Percentiles rank a stretch among this genome's conserved stretches.
These are phyloP conservation scores for Aphelocoma californica DNA, from an alignment of 2,797 vertebrate species.

Conservation along the genomic window DNA sequence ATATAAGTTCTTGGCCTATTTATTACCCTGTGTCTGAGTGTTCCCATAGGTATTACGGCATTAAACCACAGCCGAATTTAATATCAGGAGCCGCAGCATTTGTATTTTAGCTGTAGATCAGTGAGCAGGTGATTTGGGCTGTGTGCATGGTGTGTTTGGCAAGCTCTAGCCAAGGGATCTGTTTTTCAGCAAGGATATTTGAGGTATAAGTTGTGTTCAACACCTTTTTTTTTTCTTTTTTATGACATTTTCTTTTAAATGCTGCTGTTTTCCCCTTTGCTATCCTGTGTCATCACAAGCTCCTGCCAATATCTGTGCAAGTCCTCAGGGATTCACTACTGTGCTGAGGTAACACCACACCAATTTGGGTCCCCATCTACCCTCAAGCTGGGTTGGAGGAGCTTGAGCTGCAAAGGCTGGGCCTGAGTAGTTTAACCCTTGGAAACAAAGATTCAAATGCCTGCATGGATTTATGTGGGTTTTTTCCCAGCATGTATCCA, in stretches of 20 bases:
- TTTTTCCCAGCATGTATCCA: background rate
- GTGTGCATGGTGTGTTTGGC: background rate
- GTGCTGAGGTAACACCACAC: background rate
- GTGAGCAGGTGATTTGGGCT: background rate
- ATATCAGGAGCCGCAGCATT: background rate
- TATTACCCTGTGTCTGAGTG: slow-evolving; percentile 1
- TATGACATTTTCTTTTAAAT: background rate
- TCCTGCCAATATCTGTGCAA: background rate
- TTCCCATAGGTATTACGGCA: background rate
- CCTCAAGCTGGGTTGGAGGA: background rate
- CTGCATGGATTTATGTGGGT: background rate
- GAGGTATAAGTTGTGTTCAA: background rate
- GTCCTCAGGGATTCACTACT: background rate
- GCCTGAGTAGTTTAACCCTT: background rate
- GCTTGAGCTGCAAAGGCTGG: background rate
- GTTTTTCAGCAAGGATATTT: background rate
- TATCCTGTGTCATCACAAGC: background rate
- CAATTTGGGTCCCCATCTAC: background rate
- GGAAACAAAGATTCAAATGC: background rate
- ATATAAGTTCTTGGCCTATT: slow-evolving; percentile 9
- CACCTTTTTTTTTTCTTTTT: background rate
- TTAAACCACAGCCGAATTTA: slow-evolving; percentile 8
- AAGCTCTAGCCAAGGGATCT: background rate
- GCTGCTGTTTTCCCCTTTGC: background rate
- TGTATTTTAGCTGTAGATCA: background rate